phyloP scores from a whole-genome alignment of 2,113 vertebrate genomes.

The Pygoscelis adeliae region DNA sequence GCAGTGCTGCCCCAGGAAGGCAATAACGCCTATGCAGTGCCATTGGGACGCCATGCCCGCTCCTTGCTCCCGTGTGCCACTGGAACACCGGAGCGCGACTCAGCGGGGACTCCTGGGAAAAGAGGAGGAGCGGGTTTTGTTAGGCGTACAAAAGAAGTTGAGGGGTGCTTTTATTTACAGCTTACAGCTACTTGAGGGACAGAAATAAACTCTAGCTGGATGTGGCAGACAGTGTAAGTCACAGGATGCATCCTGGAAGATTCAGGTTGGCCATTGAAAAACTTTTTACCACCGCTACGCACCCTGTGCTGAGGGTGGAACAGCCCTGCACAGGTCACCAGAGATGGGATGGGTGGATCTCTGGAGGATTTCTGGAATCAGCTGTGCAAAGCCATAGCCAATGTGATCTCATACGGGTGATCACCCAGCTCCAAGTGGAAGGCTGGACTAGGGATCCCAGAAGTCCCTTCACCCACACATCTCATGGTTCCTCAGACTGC shows the following conservation, averaged over 20 bases:
- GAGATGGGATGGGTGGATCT: neutral
- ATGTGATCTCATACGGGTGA: neutral
- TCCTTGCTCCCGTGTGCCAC: neutral
- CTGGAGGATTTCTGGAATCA: neutral
- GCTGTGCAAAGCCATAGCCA: neutral
- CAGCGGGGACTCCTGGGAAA: neutral
- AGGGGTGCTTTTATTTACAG: neutral
- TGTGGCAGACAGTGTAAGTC: neutral
- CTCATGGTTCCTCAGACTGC: neutral
- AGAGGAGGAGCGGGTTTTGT: neutral
- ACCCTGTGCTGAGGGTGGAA: neutral
- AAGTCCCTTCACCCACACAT: neutral
- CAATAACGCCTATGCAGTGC: accelerated
- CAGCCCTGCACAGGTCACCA: neutral
- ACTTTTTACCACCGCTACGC: neutral
- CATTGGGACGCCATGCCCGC: neutral
- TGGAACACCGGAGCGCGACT: neutral
- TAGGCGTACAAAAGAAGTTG: neutral
- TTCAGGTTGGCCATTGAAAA: neutral
- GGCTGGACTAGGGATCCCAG: neutral
- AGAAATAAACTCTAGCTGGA: neutral
- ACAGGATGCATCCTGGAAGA: neutral
- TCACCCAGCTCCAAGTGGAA: neutral
- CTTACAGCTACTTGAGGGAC: neutral
- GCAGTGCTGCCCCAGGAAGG: neutral